A percentile compares a stretch with the other conserved stretches of the same genome.
phyloP scores from a whole-genome alignment of 2,888 invertebrate genomes.

The Pimpla rufipes region DNA sequence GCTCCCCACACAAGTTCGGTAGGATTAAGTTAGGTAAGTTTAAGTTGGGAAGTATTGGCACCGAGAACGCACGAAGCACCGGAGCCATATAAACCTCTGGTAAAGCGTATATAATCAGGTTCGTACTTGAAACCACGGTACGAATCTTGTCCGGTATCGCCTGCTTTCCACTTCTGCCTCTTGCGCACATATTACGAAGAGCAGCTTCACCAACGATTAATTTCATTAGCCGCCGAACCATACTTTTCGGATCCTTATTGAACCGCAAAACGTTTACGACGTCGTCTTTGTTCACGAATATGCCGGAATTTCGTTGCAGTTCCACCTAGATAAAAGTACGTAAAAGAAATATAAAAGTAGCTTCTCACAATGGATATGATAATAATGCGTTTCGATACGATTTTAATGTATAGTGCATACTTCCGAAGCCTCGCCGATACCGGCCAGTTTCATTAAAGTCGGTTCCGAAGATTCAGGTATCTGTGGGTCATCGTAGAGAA shows the following conservation, averaged over 20 bases:
- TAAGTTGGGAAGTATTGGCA: too few relatives aligned
- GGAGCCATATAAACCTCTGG: too few relatives aligned
- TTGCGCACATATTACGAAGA: slow-evolving; percentile 3
- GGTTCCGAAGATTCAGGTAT: neutral
- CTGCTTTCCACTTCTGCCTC: neutral
- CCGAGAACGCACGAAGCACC: too few relatives aligned
- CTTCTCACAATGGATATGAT: neutral
- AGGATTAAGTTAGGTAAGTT: too few relatives aligned
- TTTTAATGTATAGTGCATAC: neutral
- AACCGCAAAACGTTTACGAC: neutral
- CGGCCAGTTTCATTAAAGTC: neutral
- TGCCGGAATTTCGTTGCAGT: neutral
- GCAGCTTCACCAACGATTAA: neutral
- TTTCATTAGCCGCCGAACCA: neutral
- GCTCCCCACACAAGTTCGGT: too few relatives aligned
- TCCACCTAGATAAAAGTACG: neutral
- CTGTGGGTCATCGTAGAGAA: neutral
- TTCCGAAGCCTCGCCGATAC: neutral
- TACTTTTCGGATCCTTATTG: neutral
- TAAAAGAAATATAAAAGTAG: neutral
- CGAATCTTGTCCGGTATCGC: slow-evolving; percentile 3
- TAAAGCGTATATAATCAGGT: neutral
- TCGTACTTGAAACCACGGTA: slow-evolving; percentile 1
- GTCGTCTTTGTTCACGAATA: neutral
- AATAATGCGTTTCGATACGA: neutral